Evolutionary conservation across 2,888 invertebrate species (phyloP), one percentile per base, ranked within the genome.

Genomic region (Nasonia oneida): DNA sequence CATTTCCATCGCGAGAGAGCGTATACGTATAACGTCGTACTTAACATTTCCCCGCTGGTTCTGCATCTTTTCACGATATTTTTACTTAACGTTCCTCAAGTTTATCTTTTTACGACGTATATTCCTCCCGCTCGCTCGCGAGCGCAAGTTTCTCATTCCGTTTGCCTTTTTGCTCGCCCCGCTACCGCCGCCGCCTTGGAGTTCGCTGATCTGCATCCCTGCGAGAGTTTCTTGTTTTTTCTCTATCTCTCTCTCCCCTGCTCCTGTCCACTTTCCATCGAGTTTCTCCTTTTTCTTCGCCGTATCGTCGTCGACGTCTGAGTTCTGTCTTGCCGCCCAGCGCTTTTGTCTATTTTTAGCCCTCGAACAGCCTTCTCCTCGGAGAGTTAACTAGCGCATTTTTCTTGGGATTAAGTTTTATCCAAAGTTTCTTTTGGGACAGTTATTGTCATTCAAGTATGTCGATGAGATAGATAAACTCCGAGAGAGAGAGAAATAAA

Each of bases 151-250:
- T 83, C 83, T 82, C 77, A 70, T 73, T 77, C 57, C 75, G 71
- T 77, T 81, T 75, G 37, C 23, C 75, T 82, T 82, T 82, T 83
- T 78, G 10, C 70, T 74, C 33, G 37, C 33, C 23, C 2, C 33
- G 67, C 50, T 14, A 18, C 67, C 29, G 37, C 70, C 29, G 37
- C 76, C n/a, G 15, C 23, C 74, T 57, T 2, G 71, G 73, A 70
- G 70, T 79, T 77, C 42, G 29, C 85, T 73, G 79, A 87, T 88
- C 83, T 85, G 82, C 88, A 88, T 87, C 84, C 77, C 71, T 37
- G 71, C 61, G 53, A 53, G 42, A 75, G 64, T 76, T 70, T 67
- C 67, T 15, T 14, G 29, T 76, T 64, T 74, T 71, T 73, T 29
- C 14, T 64, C 39, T 42, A 42, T 42, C 39, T 61, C 61, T 53